Evolutionary conservation across 2,113 vertebrate species (phyloP).

Genomic region (Oncorhynchus nerka): DNA sequence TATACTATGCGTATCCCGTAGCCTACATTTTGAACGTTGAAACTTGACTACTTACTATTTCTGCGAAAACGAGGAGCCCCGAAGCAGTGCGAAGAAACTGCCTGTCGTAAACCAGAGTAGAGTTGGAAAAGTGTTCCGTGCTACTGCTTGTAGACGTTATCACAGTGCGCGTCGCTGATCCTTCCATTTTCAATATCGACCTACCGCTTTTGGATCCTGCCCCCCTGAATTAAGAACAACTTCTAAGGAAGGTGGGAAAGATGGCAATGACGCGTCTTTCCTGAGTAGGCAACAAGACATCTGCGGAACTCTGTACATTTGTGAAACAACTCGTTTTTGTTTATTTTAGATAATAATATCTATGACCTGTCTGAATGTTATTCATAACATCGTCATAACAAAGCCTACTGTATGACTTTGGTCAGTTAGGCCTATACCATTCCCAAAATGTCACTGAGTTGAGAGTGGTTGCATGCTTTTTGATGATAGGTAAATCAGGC

Average conservation of each 20-base stretch:
- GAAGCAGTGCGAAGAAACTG: slow-evolving; percentile 54
- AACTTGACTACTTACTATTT: slow-evolving; percentile 67
- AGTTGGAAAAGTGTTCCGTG: slow-evolving; percentile 41
- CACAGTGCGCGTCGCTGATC: neutral
- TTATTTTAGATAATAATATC: neutral
- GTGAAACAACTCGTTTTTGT: neutral
- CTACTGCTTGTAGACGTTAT: neutral
- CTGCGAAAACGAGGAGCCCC: slow-evolving; percentile 60
- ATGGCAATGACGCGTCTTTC: neutral
- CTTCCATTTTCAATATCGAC: neutral
- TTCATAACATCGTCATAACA: neutral
- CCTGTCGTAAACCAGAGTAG: slow-evolving; percentile 65
- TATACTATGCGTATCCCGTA: no score
- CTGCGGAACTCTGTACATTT: neutral
- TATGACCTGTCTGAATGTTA: no score
- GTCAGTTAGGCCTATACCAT: no score
- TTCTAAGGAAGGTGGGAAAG: neutral
- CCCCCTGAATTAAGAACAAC: slow-evolving; percentile 20
- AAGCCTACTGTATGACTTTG: neutral
- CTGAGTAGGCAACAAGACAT: neutral
- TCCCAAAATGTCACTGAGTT: no score
- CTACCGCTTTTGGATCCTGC: neutral
- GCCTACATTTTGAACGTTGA: no score
- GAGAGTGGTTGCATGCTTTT: neutral
- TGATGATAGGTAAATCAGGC: neutral